Percentiles rank a stretch among this genome's conserved stretches.
Evolutionary conservation across 2,888 invertebrate species (phyloP).

Genomic region (Prosapia bicincta): DNA sequence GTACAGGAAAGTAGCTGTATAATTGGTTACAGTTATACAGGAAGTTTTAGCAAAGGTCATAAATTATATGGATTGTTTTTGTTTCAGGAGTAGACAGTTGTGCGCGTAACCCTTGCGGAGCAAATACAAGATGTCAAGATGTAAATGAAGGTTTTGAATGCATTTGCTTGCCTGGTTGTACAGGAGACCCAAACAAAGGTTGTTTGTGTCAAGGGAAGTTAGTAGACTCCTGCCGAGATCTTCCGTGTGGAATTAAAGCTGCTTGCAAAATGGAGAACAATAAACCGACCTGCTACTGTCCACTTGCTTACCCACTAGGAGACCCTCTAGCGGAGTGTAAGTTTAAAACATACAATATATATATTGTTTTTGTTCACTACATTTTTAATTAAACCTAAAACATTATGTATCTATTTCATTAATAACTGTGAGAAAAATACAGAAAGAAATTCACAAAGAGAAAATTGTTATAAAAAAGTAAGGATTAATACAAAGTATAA

Average conservation of each 20-base stretch:
- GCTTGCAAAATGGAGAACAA: conserved; percentile 67
- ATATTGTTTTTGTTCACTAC: too few species aligned
- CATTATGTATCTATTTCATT: too few species aligned
- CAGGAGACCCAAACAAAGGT: conserved; percentile 75
- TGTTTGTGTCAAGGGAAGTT: conserved; percentile 68
- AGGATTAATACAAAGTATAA: too few species aligned
- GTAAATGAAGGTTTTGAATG: conserved; percentile 74
- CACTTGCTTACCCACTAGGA: conserved; percentile 74
- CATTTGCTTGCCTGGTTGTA: conserved; percentile 72
- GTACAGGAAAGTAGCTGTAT: too few species aligned
- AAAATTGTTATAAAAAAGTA: too few species aligned
- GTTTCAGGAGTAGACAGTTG: conserved; percentile 64
- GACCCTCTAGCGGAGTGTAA: conserved; percentile 85
- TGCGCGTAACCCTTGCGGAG: conserved; percentile 77
- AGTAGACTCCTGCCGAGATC: conserved; percentile 72
- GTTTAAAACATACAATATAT: conserved; percentile 43
- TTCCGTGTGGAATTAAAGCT: conserved; percentile 78
- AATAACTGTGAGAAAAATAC: too few species aligned
- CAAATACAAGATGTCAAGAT: conserved; percentile 78
- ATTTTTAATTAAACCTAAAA: too few species aligned
- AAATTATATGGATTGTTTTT: too few species aligned
- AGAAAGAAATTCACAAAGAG: too few species aligned
- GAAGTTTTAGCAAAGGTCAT: too few species aligned
- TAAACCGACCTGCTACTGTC: conserved; percentile 74
- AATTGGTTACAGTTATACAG: too few species aligned